Evolutionary conservation across 92 coral and sea anemone species (phyloP), one percentile per base, ranked within the genome.

Genomic region (Bergia sp.): DNA sequence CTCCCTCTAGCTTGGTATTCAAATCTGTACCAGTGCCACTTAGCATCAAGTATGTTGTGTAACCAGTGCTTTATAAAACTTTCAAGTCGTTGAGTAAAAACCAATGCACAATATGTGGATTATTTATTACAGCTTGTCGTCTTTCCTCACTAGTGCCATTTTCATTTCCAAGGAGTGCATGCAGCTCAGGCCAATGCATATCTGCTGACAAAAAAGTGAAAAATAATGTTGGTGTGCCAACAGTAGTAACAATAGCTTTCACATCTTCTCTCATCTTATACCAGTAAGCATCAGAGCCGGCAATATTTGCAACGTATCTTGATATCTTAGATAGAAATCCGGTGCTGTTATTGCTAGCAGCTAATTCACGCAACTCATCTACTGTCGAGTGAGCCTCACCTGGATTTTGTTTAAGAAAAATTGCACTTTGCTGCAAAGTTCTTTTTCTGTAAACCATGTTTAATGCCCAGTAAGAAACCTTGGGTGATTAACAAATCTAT

Each of bases 401-500:
- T 29, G 29, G 29, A 29, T 29, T 29, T 29, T 29, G 29, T 29
- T 29, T 29, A 29, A 29, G 29, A 29, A 29, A 29, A 29, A 29
- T 29, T 29, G 29, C 29, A 55, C 64, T 92, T 75, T 92, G 95
- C 72, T 92, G 91, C 73, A 92, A 71, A 37, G 90, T 90, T 57
- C 95, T 49, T 47, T 88, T 91, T 89, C 93, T 91, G 23, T 85
- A 87, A 79, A 90, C 87, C 95, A 93, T 93, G 80, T 88, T 89
- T 16, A 93, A 85, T 53, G 95, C 93, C 93, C 95, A 91, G 86
- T 93, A 92, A 7, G 95, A 88, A 93, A 93, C 42, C 95, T 85
- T 7, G 93, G 93, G 76, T 93, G 95, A 75, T 74, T 90, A 29
- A 91, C 90, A 93, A 93, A 93, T 2, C 90, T 85, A 53, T 93